Evolutionary conservation across 1,140 invertebrate species (phyloP).

Genomic region (Anastrepha obliqua): DNA sequence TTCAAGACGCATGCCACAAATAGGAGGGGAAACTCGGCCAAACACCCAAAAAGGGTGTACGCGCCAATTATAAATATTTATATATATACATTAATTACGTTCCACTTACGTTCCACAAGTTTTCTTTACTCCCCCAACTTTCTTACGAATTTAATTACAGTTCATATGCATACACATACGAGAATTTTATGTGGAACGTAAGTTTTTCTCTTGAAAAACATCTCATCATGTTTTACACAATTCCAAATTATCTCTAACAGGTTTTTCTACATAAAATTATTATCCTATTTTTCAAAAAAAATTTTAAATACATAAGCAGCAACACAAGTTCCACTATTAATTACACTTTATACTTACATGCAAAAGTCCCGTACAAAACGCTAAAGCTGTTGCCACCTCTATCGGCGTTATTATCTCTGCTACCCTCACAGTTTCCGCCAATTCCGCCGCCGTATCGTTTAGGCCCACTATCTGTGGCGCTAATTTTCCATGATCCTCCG

Average conservation of each 20-base stretch:
- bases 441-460: neutral
- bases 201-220: neutral
- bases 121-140: too few species aligned
- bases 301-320: neutral
- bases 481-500: slow-evolving; percentile 34
- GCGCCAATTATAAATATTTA: too few species aligned
- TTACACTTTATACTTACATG: slow-evolving; percentile 62
- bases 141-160: neutral
- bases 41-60: too few species aligned
- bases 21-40: too few species aligned
- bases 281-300: neutral
- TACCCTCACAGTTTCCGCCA: neutral
- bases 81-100: neutral
- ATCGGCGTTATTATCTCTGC: slow-evolving; percentile 46
- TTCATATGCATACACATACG: neutral
- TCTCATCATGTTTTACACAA: neutral
- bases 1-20: too few species aligned
- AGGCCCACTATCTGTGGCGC: neutral
- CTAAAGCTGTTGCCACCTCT: slow-evolving; percentile 67
- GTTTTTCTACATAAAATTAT: neutral
- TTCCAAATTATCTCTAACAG: neutral
- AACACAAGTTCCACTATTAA: neutral
- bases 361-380: slow-evolving; percentile 66
- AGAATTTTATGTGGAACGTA: neutral
- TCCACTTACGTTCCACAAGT: neutral